Percentiles rank a stretch among this genome's conserved stretches.
These are phyloP conservation scores for Beris morrisii DNA, from an alignment of 2,888 invertebrate species.

Conservation along the genomic window DNA sequence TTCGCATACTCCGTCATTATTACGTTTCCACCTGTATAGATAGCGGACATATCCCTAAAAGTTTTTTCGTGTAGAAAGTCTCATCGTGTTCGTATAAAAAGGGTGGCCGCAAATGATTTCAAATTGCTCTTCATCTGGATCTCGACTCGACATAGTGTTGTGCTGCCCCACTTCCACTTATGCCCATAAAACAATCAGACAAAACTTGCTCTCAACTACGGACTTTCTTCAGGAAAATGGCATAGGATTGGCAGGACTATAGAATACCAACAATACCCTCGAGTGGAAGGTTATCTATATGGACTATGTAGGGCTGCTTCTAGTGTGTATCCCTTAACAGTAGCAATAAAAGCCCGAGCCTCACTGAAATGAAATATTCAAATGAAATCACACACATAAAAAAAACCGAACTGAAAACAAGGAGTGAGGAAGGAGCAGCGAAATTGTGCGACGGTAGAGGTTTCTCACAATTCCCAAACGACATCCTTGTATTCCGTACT, in stretches of 20 bases:
- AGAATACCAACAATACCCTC: too few species aligned
- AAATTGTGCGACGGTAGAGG: too few species aligned
- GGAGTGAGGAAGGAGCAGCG: too few species aligned
- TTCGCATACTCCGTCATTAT: neutral
- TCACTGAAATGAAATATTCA: slow-evolving; percentile 34
- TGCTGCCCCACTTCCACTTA: slow-evolving; percentile 4
- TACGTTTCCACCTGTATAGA: too few species aligned
- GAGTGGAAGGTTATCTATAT: neutral
- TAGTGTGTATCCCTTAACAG: neutral
- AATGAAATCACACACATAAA: slow-evolving; percentile 36
- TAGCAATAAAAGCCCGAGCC: neutral
- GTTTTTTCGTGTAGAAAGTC: slow-evolving; percentile 24
- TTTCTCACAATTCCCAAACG: neutral
- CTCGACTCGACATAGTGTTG: slow-evolving; percentile 19
- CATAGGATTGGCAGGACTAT: too few species aligned
- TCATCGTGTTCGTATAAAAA: slow-evolving; percentile 20
- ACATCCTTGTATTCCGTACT: slow-evolving; percentile 3
- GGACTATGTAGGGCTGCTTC: neutral
- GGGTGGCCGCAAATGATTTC: slow-evolving; percentile 26
- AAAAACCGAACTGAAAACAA: slow-evolving; percentile 2
- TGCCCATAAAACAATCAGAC: slow-evolving; percentile 26
- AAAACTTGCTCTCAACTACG: slow-evolving; percentile 18
- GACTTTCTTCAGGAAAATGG: too few species aligned
- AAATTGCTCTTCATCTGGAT: slow-evolving; percentile 10
- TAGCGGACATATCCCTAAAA: slow-evolving; percentile 14